Conservation (phyloP, 2,888 invertebrate species). For the Dryomyza anilis region DNA sequence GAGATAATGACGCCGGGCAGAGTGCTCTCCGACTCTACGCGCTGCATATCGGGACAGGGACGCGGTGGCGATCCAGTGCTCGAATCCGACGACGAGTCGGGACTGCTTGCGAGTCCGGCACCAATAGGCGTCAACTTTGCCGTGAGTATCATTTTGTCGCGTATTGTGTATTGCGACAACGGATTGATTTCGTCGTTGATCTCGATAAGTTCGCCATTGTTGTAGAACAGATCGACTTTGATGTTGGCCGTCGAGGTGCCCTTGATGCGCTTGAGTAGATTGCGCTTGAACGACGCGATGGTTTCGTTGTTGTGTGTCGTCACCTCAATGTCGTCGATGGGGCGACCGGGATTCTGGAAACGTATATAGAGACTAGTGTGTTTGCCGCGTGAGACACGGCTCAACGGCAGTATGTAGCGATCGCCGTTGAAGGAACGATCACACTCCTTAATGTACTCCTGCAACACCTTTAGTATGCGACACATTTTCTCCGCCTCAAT, state of each 20-base stretch:
- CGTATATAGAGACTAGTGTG: constrained; percentile 85
- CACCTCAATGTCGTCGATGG: constrained; percentile 89
- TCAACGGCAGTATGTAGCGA: constrained; percentile 83
- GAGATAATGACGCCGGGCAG: constrained; percentile 93
- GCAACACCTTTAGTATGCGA: constrained; percentile 89
- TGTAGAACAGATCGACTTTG: constrained; percentile 83
- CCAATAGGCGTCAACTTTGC: constrained; percentile 78
- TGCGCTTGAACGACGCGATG: constrained; percentile 80
- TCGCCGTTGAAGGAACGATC: constrained; percentile 88
- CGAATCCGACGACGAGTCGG: constrained; percentile 93
- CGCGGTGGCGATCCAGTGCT: constrained; percentile 91
- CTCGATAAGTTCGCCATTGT: constrained; percentile 77
- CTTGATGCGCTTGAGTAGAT: constrained; percentile 67
- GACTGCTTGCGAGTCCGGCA: constrained; percentile 76
- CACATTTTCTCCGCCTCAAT: constrained; percentile 84
- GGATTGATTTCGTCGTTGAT: constrained; percentile 40
- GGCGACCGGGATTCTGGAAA: constrained; percentile 84
- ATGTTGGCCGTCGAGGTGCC: constrained; percentile 71
- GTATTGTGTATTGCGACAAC: constrained; percentile 37
- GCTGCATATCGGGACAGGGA: constrained; percentile 76
- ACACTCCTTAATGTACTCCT: constrained; percentile 94
- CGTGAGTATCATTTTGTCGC: constrained; percentile 84
- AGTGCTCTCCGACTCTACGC: constrained; percentile 83
- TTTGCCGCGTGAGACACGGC: constrained; percentile 86
- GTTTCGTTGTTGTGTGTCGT: constrained; percentile 95